Evolutionary conservation across 2,888 invertebrate species (phyloP), one percentile per base, ranked within the genome.

Genomic region (Machimus rusticus): DNA sequence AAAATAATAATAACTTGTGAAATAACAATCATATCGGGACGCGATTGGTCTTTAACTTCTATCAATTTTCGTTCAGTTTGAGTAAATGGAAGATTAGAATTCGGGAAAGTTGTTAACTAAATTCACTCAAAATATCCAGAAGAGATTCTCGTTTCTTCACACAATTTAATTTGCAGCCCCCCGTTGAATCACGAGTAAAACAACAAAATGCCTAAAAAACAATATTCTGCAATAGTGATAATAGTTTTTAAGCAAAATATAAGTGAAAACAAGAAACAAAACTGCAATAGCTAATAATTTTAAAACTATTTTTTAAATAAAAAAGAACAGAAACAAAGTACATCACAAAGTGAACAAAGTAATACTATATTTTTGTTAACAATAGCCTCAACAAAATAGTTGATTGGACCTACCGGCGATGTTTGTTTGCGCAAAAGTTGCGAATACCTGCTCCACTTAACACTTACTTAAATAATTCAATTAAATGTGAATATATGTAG

Each of bases 171-270:
- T 79, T 55, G 19, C 28, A 66, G 34, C 34, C 76, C 74, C 39
- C 76, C 76, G 39, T 19, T 74, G 28, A 85, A 85, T 74, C 28
- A 85, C 43, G 51, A 74, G 57, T 34, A 85, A 74, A 77, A 55
- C n/a, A 86, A 86, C 76, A 77, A 86, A 86, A 86, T 86, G 86
- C 86, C 86, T 86, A 86, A 77, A 66, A 86, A 86, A 91, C 91
- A 91, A 91, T 91, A 91, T 92, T 92, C 92, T 92, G 92, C 92
- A 92, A 92, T 92, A 92, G 92, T 92, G 92, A 92, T 92, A 92
- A 92, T 92, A 92, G 92, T 92, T 92, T 90, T 91, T 89, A 89
- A 89, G 89, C 88, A 88, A 89, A 89, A 88, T 88, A 89, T 88
- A 89, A 89, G 87, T 88, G 87, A 88, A 89, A 87, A 87, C 57